phyloP scores from a whole-genome alignment of 2,113 vertebrate species.

The Xenopus tropicalis region DNA sequence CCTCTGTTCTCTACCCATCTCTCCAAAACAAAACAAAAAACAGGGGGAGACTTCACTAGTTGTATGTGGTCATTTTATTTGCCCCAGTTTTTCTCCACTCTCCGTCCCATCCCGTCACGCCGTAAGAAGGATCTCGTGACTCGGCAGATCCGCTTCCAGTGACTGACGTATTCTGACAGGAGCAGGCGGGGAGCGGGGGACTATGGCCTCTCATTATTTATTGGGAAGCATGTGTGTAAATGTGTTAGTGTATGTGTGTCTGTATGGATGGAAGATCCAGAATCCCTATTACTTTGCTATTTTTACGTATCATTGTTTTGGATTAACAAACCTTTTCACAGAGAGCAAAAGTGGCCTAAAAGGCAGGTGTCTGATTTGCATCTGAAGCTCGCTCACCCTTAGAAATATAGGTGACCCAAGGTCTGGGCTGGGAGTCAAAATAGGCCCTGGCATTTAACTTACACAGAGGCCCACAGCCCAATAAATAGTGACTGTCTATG shows the following conservation, averaged over 20 bases:
- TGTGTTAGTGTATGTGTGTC: constrained; percentile 23
- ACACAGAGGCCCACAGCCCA: too few relatives aligned
- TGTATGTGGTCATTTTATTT: constrained; percentile 22
- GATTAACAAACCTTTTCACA: constrained; percentile 41
- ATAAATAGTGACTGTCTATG: too few relatives aligned
- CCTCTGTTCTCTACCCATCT: constrained; percentile 22
- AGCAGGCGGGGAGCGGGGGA: not conserved
- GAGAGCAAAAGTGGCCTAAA: not conserved
- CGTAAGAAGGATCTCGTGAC: constrained; percentile 23
- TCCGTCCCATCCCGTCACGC: constrained; percentile 22
- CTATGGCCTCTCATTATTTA: constrained; percentile 39
- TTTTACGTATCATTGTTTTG: constrained; percentile 26
- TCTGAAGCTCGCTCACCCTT: not conserved
- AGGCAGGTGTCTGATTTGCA: not conserved
- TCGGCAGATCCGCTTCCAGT: constrained; percentile 35
- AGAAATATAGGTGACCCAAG: not conserved
- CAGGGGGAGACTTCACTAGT: constrained; percentile 22
- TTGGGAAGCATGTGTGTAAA: constrained; percentile 45
- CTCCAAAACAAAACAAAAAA: not conserved
- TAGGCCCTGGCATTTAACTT: too few relatives aligned
- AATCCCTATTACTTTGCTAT: constrained; percentile 10
- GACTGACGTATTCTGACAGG: constrained; percentile 40
- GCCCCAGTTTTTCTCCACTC: constrained; percentile 4
- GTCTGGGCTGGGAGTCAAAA: not conserved
- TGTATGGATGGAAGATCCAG: constrained; percentile 28